These are phyloP conservation scores for Andrena praecox DNA, from an alignment of 2,888 invertebrate genomes.

Conservation along the genomic window DNA sequence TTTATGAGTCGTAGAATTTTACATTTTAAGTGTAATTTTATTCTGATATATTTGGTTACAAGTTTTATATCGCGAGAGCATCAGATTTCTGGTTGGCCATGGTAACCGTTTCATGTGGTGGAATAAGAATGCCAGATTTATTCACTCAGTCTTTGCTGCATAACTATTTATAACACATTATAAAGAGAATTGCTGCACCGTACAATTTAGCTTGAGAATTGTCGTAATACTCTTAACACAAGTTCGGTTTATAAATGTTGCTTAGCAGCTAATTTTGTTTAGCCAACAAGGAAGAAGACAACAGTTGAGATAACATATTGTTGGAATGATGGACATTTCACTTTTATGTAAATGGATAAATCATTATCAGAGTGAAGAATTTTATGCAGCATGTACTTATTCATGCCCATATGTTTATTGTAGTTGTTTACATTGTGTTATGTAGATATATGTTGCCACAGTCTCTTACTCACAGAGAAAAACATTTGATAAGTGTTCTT, in stretches of 20 bases:
- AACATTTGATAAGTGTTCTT: conserved; percentile 71
- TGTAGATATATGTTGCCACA: conserved; percentile 24
- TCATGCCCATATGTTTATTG: conserved; percentile 24
- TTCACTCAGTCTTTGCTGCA: conserved; percentile 16
- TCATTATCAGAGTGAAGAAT: conserved; percentile 33
- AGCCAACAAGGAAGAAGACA: background rate
- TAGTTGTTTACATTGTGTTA: conserved; percentile 16
- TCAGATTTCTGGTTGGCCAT: conserved; percentile 45
- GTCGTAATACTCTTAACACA: background rate
- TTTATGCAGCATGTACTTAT: conserved; percentile 19
- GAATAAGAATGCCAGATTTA: conserved; percentile 17
- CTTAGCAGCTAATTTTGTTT: background rate
- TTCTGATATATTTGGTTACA: background rate
- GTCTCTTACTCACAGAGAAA: conserved; percentile 41
- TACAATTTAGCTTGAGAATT: background rate
- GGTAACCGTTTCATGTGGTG: conserved; percentile 18
- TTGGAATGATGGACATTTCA: conserved; percentile 7
- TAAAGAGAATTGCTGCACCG: background rate
- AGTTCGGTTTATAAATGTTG: conserved; percentile 4
- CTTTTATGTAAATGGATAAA: conserved; percentile 13
- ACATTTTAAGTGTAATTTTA: background rate
- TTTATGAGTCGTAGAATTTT: background rate
- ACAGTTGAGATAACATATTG: conserved; percentile 9
- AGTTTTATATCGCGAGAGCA: conserved; percentile 14
- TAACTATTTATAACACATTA: conserved; percentile 15